A percentile compares a stretch with the other conserved stretches of the same genome.
Evolutionary conservation across 2,797 vertebrate species (phyloP).

Genomic region (Holocentrus rufus): DNA sequence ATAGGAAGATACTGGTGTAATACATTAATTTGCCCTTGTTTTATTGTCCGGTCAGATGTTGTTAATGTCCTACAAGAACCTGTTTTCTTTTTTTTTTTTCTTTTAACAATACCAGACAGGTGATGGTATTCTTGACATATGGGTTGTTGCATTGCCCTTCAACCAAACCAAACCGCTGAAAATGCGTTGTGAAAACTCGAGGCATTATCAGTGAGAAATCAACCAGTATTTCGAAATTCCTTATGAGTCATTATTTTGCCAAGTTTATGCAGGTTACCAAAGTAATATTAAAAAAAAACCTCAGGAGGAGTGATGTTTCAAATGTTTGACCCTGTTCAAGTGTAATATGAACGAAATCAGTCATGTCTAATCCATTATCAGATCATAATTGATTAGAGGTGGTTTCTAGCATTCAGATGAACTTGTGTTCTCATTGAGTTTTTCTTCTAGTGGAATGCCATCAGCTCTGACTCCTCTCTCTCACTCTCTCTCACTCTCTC

Average conservation of each 20-base stretch:
- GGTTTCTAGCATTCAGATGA: not conserved
- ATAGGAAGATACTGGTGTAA: not conserved
- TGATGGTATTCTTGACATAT: not conserved
- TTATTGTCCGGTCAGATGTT: not conserved
- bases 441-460: conserved; percentile 30
- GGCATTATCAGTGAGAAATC: not conserved
- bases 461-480: not conserved
- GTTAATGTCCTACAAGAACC: not conserved
- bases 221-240: too few relatives aligned
- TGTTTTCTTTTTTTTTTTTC: not conserved
- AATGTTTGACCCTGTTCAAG: conserved; percentile 16
- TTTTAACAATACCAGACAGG: not conserved
- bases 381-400: conserved; percentile 11
- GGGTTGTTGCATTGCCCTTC: not conserved
- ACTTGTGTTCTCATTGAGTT: conserved; percentile 10
- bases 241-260: not conserved
- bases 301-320: conserved; percentile 30
- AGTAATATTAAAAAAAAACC: too few relatives aligned
- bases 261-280: not conserved
- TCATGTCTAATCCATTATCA: conserved; percentile 20
- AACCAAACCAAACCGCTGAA: not conserved
- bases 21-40: not conserved
- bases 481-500: not conserved
- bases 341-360: conserved; percentile 11
- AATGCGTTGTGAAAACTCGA: not conserved